These are phyloP conservation scores for Gopherus evgoodei DNA, from an alignment of 2,113 vertebrate genomes.

Conservation along the genomic window DNA sequence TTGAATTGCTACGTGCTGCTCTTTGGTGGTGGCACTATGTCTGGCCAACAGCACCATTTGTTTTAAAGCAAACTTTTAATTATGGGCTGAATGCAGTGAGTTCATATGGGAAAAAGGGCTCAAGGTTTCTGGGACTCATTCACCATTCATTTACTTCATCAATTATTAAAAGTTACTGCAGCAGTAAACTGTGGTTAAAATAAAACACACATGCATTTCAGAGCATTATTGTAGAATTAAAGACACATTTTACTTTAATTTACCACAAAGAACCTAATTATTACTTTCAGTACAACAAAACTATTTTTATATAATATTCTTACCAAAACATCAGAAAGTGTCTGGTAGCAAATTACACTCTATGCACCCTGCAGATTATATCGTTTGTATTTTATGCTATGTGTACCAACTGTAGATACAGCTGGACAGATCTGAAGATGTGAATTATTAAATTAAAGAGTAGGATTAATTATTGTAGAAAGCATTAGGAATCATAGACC, in stretches of 20 bases:
- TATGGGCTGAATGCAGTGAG: background rate
- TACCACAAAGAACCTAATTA: no score
- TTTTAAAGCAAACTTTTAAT: background rate
- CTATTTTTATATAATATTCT: background rate
- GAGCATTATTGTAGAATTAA: background rate
- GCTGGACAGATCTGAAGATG: background rate
- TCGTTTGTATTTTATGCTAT: accelerated
- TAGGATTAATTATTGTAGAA: background rate
- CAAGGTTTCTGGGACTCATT: accelerated
- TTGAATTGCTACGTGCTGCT: background rate
- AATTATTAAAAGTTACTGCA: background rate
- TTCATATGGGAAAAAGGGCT: accelerated
- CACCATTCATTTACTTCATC: background rate
- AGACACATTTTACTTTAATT: no score
- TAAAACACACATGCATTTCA: accelerated
- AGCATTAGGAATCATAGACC: accelerated
- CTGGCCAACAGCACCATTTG: accelerated
- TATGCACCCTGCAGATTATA: accelerated
- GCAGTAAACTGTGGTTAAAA: background rate
- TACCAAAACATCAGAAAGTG: background rate
- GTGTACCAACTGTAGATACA: accelerated
- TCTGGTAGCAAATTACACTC: no score
- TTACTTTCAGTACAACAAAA: background rate
- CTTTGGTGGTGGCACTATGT: accelerated
- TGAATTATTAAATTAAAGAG: background rate